phyloP scores from a whole-genome alignment of 2,888 invertebrate genomes.

The Drosophila aldrichi region DNA sequence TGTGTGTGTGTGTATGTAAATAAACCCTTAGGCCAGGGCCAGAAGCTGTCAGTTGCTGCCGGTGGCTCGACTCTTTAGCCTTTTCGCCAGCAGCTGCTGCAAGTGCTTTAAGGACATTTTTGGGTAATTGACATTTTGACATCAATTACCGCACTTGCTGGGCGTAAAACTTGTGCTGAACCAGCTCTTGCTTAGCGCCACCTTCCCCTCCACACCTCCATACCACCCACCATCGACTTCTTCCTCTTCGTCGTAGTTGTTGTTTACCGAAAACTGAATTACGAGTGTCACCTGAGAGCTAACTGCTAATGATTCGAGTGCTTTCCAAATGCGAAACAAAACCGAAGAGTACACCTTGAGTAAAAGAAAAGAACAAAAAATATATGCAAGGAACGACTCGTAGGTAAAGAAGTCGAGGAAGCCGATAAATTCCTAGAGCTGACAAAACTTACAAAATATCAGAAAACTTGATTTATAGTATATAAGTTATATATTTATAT shows the following conservation, averaged over 20 bases:
- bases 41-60: constrained; percentile 23
- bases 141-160: constrained; percentile 67
- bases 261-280: constrained; percentile 42
- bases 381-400: not conserved
- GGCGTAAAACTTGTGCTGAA: constrained; percentile 46
- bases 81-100: constrained; percentile 34
- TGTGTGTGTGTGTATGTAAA: constrained; percentile 1
- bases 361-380: too few species aligned
- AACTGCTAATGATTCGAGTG: constrained; percentile 57
- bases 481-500: too few species aligned
- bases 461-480: too few species aligned
- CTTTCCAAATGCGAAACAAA: constrained; percentile 34
- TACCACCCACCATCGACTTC: not conserved
- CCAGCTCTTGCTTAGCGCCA: not conserved
- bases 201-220: too few species aligned
- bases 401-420: too few species aligned
- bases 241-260: not conserved
- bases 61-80: constrained; percentile 28
- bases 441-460: too few species aligned
- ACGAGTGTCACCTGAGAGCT: constrained; percentile 43
- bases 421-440: too few species aligned
- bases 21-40: constrained; percentile 4
- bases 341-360: constrained; percentile 5
- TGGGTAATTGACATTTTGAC: constrained; percentile 75
- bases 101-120: constrained; percentile 73